Evolutionary conservation across 2,888 invertebrate species (phyloP), one percentile per base, ranked within the genome.

Genomic region (Holacanthella duospinosa): DNA sequence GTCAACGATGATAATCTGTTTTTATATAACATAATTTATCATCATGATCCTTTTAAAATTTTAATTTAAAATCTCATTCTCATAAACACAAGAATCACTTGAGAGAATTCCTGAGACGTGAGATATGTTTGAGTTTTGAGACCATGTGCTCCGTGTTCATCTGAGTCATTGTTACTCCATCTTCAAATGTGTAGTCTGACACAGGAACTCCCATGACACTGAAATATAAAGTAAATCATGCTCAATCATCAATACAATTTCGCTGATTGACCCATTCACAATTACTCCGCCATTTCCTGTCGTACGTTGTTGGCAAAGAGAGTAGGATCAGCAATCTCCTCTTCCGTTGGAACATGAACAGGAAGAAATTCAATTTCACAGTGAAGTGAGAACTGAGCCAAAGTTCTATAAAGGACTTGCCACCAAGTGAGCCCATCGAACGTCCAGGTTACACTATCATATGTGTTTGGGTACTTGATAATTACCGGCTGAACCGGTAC

Each of bases 401-500:
- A 79, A 0, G 93, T 92, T 73, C 92, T 78, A 93, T 93, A 94
- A 25, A 94, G 78, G 55, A 91, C 79, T 74, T 88, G 88, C 66
- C 88, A 77, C 16, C 92, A 92, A 77, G 89, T 89, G 58, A 93
- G 93, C 36, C 94, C 94, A 76, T 90, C 92, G 93, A 91, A 94
- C 0, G 92, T 92, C 92, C 92, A 93, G 0, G 92, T 91, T 68
- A 90, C 88, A 0, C 90, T 89, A 75, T 93, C 92, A 74, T 87
- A 80, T 71, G 88, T 86, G 75, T 94, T 94, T 0, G 90, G 92
- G 77, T 94, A 96, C 3, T 53, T 29, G 65, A 96, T 86, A 75
- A 91, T 86, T 19, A 96, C 93, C 0, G 95, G 95, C 76, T 96
- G 96, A 1, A 96, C 88, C 0, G 96, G 93, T 19, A 94, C 91